Percentiles rank a stretch among this genome's conserved stretches.
Conservation (phyloP, 2,113 vertebrate species). For the Megaceryle maxima region DNA sequence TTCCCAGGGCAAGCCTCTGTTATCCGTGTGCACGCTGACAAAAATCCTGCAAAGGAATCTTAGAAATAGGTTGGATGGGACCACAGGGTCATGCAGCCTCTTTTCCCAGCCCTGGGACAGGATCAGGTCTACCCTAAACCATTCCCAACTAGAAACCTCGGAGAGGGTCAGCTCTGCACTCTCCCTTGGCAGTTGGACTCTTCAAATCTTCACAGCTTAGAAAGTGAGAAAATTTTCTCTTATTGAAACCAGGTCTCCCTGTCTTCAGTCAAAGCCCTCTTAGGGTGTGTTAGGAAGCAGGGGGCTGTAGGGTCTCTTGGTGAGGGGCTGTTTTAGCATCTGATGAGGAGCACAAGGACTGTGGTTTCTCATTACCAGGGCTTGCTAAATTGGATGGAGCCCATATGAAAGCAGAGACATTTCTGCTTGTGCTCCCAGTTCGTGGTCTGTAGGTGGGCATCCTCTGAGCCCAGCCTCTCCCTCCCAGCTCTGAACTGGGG, state of each 20-base stretch:
- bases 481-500: background rate
- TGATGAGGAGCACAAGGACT: background rate
- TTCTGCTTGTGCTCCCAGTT: background rate
- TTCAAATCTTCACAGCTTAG: background rate
- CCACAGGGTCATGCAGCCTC: rapidly evolving
- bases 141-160: background rate
- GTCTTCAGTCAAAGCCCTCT: rapidly evolving
- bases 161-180: background rate
- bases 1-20: rapidly evolving
- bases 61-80: background rate
- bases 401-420: background rate
- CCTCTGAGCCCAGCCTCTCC: background rate
- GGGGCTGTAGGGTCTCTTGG: background rate
- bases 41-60: background rate
- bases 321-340: background rate
- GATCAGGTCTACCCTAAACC: background rate
- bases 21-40: rapidly evolving
- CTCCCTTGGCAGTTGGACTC: background rate
- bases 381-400: background rate
- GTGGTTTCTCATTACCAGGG: background rate
- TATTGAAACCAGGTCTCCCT: background rate
- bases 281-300: rapidly evolving
- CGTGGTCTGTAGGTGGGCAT: background rate
- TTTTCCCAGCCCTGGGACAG: background rate
- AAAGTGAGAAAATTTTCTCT: background rate